Conservation (phyloP, 2,888 invertebrate species). For the Micropterix aruncella region DNA sequence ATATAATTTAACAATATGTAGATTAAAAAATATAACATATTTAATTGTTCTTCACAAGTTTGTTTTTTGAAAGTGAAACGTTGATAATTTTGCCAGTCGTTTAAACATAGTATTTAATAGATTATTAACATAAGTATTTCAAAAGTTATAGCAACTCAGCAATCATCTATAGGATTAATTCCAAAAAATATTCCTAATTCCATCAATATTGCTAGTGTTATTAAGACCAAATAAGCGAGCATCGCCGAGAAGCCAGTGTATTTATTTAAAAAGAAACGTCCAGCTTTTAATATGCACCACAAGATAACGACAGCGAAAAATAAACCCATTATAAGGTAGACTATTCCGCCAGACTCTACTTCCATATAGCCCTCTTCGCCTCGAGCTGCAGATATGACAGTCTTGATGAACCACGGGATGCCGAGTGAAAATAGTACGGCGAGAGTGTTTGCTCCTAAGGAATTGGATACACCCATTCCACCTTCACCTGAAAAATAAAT, state of each 20-base stretch:
- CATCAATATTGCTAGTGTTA: slow-evolving; percentile 61
- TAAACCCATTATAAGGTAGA: slow-evolving; percentile 68
- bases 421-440: slow-evolving; percentile 74
- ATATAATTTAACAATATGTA: too few species aligned
- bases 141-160: neutral
- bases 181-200: slow-evolving; percentile 60
- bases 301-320: slow-evolving; percentile 58
- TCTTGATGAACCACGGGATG: slow-evolving; percentile 73
- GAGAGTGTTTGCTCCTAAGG: slow-evolving; percentile 73
- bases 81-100: too few species aligned
- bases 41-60: too few species aligned
- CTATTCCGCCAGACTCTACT: slow-evolving; percentile 67
- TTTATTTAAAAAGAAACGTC: slow-evolving; percentile 56
- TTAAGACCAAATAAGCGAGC: slow-evolving; percentile 51
- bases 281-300: slow-evolving; percentile 51
- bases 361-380: slow-evolving; percentile 38
- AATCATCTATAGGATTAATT: too few species aligned
- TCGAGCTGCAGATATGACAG: slow-evolving; percentile 35
- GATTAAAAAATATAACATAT: too few species aligned
- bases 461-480: slow-evolving; percentile 78
- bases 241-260: slow-evolving; percentile 52
- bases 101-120: too few species aligned
- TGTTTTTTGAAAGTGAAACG: too few species aligned
- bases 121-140: neutral
- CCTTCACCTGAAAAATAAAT: slow-evolving; percentile 51